A percentile compares a stretch with the other conserved stretches of the same genome.
phyloP scores from a whole-genome alignment of 2,113 vertebrate species.

The Oryzias celebensis region DNA sequence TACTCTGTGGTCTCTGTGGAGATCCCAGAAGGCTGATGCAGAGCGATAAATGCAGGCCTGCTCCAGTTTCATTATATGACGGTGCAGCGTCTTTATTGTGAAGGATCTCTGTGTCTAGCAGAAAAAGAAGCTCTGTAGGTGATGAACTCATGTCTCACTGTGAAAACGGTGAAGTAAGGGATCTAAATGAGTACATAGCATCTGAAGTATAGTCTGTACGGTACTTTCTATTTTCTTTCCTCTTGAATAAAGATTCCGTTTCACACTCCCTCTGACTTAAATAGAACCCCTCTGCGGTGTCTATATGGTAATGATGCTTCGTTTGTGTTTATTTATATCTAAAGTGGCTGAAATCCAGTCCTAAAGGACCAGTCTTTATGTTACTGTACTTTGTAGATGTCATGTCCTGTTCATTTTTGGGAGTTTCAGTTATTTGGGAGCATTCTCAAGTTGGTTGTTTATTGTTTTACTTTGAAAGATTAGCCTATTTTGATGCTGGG shows the following conservation, averaged over 20 bases:
- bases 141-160: slow-evolving; percentile 1
- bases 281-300: slow-evolving; percentile 17
- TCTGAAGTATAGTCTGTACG: slow-evolving; percentile 2
- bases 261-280: slow-evolving; percentile 8
- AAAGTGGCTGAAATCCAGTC: neutral
- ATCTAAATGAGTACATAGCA: neutral
- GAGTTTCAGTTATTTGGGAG: neutral
- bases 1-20: slow-evolving; percentile 9
- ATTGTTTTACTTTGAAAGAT: too few relatives aligned
- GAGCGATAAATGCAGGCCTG: slow-evolving; percentile 43
- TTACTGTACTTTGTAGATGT: neutral
- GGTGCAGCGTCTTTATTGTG: slow-evolving; percentile 33
- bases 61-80: slow-evolving; percentile 40
- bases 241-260: slow-evolving; percentile 5
- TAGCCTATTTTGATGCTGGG: too few relatives aligned
- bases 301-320: slow-evolving; percentile 2
- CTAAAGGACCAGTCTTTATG: neutral
- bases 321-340: slow-evolving; percentile 1
- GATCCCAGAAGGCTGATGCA: slow-evolving; percentile 29
- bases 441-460: too few relatives aligned
- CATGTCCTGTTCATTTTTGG: neutral
- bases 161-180: slow-evolving; percentile 4
- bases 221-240: slow-evolving; percentile 25
- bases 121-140: slow-evolving; percentile 11
- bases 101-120: slow-evolving; percentile 32